Evolutionary conservation across 2,113 vertebrate genomes (phyloP).

Genomic region (Platichthys stellatus): DNA sequence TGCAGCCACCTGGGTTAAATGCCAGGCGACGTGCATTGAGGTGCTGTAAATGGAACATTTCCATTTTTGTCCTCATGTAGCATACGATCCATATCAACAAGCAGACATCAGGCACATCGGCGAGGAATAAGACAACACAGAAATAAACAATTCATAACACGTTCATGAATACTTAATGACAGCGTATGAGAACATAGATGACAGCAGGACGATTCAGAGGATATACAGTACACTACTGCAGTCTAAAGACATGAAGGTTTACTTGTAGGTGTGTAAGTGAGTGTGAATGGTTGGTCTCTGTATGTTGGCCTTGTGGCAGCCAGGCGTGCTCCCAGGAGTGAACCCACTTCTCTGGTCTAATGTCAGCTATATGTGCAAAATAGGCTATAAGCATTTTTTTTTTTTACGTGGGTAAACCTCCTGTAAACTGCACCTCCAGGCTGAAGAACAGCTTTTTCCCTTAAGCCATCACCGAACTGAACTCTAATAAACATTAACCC

Average conservation of each 20-base stretch:
- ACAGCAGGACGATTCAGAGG: slow-evolving; percentile 6
- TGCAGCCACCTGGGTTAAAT: not conserved
- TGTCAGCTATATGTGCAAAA: too few species aligned
- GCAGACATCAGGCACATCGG: not conserved
- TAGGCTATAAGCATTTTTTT: too few species aligned
- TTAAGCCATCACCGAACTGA: too few species aligned
- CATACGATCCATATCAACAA: not conserved
- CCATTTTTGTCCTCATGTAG: not conserved
- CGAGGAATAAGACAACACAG: not conserved
- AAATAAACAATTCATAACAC: not conserved
- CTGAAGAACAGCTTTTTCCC: too few species aligned
- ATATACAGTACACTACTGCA: not conserved
- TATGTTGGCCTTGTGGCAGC: too few species aligned
- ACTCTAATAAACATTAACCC: too few species aligned
- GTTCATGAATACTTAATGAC: not conserved
- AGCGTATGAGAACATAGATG: not conserved
- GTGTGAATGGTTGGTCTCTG: too few species aligned
- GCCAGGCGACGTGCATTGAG: not conserved
- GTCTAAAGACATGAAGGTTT: not conserved
- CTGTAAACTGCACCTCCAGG: too few species aligned
- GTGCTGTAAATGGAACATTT: not conserved
- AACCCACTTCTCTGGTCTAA: too few species aligned
- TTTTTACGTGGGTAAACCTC: too few species aligned
- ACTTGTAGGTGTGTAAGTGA: too few species aligned
- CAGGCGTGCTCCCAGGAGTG: too few species aligned